phyloP scores from a whole-genome alignment of 92 coral and sea anemone genomes.

The Desmophyllum pertusum region DNA sequence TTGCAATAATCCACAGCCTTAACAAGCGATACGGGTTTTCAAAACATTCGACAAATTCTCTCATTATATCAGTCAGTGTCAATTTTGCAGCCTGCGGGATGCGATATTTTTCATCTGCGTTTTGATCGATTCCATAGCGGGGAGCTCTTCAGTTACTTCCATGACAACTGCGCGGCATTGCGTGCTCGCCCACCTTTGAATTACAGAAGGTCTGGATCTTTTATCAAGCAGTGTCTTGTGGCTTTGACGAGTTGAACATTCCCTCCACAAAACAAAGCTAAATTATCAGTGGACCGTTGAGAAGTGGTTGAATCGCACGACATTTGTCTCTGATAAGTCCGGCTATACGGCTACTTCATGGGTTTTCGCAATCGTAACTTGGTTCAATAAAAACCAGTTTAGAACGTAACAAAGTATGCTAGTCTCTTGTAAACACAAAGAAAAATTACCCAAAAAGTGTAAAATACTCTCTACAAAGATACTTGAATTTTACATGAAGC shows the following conservation, averaged over 20 bases:
- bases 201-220: neutral
- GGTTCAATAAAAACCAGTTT: too few relatives aligned
- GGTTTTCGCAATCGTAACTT: too few relatives aligned
- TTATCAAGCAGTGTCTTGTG: slow-evolving; percentile 7
- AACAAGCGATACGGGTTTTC: neutral
- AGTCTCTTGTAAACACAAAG: neutral
- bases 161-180: slow-evolving; percentile 3
- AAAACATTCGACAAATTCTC: slow-evolving; percentile 7
- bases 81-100: neutral
- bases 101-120: neutral
- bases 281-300: neutral
- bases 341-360: too few relatives aligned
- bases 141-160: neutral
- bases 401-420: neutral
- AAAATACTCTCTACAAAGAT: neutral
- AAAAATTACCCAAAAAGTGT: too few relatives aligned
- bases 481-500: neutral
- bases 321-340: neutral
- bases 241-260: neutral
- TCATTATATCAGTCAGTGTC: neutral
- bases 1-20: slow-evolving; percentile 5
- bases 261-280: neutral
- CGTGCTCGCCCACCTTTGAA: neutral
- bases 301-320: neutral
- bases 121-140: slow-evolving; percentile 7